Base-by-base conservation (phyloP, 2,888 invertebrate genomes). In the Scaptomyza parva region DNA sequence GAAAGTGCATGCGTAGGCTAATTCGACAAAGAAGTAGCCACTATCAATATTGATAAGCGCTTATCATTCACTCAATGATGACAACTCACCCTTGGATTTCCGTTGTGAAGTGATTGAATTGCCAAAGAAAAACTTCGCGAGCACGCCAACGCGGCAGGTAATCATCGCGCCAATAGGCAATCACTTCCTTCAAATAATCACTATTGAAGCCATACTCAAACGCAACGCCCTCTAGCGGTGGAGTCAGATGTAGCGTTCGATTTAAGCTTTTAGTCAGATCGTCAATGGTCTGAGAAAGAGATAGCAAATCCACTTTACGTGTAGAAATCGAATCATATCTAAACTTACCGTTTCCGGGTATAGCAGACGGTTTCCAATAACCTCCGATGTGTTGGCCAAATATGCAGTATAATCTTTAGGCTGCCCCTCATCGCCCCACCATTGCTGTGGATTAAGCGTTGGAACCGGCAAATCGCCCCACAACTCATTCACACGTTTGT, bases 121-220 rank as follows among this genome's bases (percentile, higher is more conserved):
- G 92, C 90, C 97, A 97, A 18, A 98, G 92, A 66, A 93, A 93
- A 1, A 92, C 90, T 86, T 96, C 95, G 20, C 96, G 93, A 63
- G 94, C 93, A 35, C 92, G 91, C 95, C 95, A 96, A 53, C 92
- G 92, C 68, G 93, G 93, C 87, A 96, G 93, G 89, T 96, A 98
- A 45, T 94, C 93, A 35, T 94, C 94, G 24, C 93, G 93, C 98
- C 98, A 98, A 89, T 96, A 96, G n/a, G 94, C 93, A 0, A 96
- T 89, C 2, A 97, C 92, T 76, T 93, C 93, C 24, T 93, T 92
- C 0, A 97, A 91, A 65, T 94, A 94, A 22, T 94, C 92, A 0
- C 94, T 92, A 83, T 96, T 96, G 88, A 98, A 95, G 0, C 98
- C 98, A 86, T 97, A 97, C 69, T 95, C 93, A 91, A 97, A 97